phyloP scores from a whole-genome alignment of 2,113 vertebrate species.

The Rhinoderma darwinii region DNA sequence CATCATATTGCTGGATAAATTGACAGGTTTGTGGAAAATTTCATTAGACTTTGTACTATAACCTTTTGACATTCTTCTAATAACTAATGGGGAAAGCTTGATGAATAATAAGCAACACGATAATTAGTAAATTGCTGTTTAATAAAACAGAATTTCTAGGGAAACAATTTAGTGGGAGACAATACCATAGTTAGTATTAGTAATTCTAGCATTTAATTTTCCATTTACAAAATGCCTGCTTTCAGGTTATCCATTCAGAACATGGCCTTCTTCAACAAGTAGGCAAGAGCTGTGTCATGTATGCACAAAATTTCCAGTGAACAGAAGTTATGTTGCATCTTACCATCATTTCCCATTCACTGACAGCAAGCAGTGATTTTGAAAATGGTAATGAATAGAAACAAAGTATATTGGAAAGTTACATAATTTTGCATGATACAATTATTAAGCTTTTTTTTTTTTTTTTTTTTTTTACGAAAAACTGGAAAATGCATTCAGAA shows the following conservation, averaged over 20 bases:
- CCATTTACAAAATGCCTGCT: not conserved
- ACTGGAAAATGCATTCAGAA: too few species aligned
- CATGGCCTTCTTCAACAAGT: not conserved
- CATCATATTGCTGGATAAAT: not conserved
- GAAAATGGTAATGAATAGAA: too few species aligned
- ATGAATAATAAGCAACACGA: not conserved
- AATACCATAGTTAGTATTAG: not conserved
- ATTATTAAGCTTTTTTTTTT: too few species aligned
- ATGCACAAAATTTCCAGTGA: too few species aligned
- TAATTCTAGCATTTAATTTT: not conserved
- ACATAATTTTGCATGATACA: too few species aligned
- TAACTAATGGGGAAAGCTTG: not conserved
- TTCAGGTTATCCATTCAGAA: too few species aligned
- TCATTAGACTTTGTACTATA: not conserved
- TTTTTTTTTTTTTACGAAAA: too few species aligned
- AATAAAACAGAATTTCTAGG: not conserved
- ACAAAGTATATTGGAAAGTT: too few species aligned
- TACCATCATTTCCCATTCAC: not conserved
- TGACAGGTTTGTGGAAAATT: not conserved
- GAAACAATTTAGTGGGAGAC: not conserved
- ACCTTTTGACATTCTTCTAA: not conserved
- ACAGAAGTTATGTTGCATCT: not conserved
- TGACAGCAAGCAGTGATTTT: not conserved
- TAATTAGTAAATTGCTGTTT: not conserved
- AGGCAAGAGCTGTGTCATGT: not conserved